Evolutionary conservation across 1,140 invertebrate genomes (phyloP).

Genomic region (Orius insidiosus): DNA sequence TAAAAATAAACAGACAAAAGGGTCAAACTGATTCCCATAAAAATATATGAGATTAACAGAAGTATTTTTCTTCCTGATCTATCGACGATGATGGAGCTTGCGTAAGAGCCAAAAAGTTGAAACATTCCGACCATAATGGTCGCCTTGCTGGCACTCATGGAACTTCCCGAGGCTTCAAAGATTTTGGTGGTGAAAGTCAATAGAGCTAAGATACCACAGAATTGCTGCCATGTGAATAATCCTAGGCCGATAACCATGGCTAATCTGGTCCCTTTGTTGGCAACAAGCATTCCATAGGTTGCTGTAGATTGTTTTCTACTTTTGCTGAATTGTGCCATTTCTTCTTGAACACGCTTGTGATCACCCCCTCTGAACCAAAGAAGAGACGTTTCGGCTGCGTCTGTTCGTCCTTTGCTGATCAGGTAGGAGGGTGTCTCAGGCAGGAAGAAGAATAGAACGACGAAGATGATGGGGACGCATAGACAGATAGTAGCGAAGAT

Average conservation of each 20-base stretch:
- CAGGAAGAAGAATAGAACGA: slow-evolving; percentile 47
- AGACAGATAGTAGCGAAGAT: slow-evolving; percentile 45
- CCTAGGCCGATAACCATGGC: slow-evolving; percentile 41
- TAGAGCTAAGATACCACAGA: slow-evolving; percentile 67
- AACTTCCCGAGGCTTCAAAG: slow-evolving; percentile 51
- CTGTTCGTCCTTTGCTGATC: slow-evolving; percentile 30
- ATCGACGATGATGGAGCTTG: slow-evolving; percentile 56
- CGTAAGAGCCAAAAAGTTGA: slow-evolving; percentile 46
- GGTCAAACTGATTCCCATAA: slow-evolving; percentile 42
- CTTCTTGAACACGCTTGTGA: slow-evolving; percentile 26
- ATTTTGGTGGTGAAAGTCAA: slow-evolving; percentile 68
- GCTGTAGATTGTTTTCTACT: slow-evolving; percentile 17
- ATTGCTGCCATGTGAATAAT: slow-evolving; percentile 68
- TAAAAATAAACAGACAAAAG: slow-evolving; percentile 46
- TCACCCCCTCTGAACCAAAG: slow-evolving; percentile 37
- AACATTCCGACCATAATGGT: slow-evolving; percentile 63
- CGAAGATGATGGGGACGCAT: slow-evolving; percentile 42
- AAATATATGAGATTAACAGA: slow-evolving; percentile 43
- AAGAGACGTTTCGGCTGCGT: slow-evolving; percentile 34
- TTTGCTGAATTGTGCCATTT: slow-evolving; percentile 1
- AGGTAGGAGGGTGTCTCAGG: slow-evolving; percentile 68
- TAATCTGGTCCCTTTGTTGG: slow-evolving; percentile 23
- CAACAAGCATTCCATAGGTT: slow-evolving; percentile 25
- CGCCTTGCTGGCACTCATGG: slow-evolving; percentile 39
- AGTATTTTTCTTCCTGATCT: slow-evolving; percentile 50